Base-by-base conservation (phyloP, 2,888 invertebrate species). In the Agrotis segetum region DNA sequence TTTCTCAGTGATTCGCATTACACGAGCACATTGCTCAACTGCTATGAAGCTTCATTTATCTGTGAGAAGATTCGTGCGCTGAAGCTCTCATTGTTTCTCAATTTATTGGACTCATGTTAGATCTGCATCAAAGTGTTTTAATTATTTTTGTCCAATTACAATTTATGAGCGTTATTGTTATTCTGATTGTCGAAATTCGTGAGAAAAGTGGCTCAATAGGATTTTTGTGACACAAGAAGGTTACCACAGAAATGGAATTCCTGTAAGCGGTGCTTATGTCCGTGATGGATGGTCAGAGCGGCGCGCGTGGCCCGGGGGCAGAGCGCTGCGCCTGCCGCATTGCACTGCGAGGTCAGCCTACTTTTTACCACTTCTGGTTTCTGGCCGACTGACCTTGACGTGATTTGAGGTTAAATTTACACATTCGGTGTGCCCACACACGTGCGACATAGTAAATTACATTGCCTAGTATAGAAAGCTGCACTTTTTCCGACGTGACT, bases 281-380 rank as follows among this genome's bases (percentile, higher is more conserved):
- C 77, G 80, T 83, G 79, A 83, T 69, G 75, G 75, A 66, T 74
- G 69, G 74, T 40, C 67, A 75, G 65, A 71, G 72, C 63, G 62
- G 69, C 55, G 66, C 64, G 60, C 55, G 69, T 68, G 67, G 69
- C 71, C 59, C 65, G 50, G 73, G 71, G 83, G 76, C 75, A 82
- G 74, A 74, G 66, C 62, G 34, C 69, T 75, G 79, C 66, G 77
- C 62, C 82, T 88, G 85, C 91, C 90, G 90, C 92, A 92, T 91
- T 92, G 89, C 89, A 88, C 75, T 79, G 82, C 92, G 90, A 94
- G 95, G 94, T 92, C 94, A 92, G 77, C 88, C 90, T 88, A 92
- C 90, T 92, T 92, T 89, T 91, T 90, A 90, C 85, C 88, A 90
- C 90, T 94, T 94, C 93, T 93, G 91, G 93, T 94, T 93, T 91